Evolutionary conservation across 2,888 invertebrate species (phyloP), one percentile per base, ranked within the genome.

Genomic region (Xestoiulus laeticollis): DNA sequence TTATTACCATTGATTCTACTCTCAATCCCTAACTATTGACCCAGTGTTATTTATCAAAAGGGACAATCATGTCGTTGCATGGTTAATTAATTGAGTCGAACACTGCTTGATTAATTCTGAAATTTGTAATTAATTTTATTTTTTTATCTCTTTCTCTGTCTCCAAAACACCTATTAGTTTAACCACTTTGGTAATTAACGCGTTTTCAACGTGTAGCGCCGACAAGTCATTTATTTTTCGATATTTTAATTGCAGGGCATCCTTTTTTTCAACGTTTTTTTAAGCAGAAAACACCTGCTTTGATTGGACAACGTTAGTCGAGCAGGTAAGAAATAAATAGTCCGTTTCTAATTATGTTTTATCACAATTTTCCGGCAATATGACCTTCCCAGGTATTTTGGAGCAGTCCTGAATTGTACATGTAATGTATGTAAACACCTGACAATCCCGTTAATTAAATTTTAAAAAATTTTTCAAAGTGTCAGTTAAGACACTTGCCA

Each of bases 61-160:
- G 68, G 68, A 68, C 26, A 68, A 26, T 68, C 59, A 59, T n/a
- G n/a, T 22, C 22, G 59, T 4, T n/a, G 22, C 68, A 26, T 26
- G 4, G 68, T 26, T 26, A 68, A 68, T 68, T 68, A 68, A 68
- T 68, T 68, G 68, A 68, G 26, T 68, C 26, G 26, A 68, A 26
- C 68, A 14, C 68, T 68, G 68, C 68, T 26, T 68, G 26, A 68
- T 68, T 68, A 68, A 68, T 68, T 26, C 12, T 68, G 68, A 26
- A 26, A 68, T 68, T 68, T 68, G 68, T 26, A 68, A 68, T 68
- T 68, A 68, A 68, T 68, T 68, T 68, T 68, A 26, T 68, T 68
- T 68, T 68, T 38, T 38, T 68, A 59, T 59, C 53, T 19, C 53
- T n/a, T 6, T n/a, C 53, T 59, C 5, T 68, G 26, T 26, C 68